phyloP scores from a whole-genome alignment of 2,888 invertebrate genomes.

The Cancer borealis region DNA sequence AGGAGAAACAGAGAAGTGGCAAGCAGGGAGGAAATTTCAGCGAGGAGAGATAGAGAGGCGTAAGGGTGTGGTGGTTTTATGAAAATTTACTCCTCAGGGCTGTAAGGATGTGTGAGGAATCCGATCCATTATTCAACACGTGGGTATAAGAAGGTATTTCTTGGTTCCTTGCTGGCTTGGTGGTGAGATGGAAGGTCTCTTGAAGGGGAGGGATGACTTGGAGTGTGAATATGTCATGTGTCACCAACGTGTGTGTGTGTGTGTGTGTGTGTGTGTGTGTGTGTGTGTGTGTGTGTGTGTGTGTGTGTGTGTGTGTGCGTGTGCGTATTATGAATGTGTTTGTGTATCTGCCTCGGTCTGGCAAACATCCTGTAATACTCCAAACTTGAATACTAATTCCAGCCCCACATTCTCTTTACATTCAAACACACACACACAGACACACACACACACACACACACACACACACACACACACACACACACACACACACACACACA shows the following conservation, averaged over 20 bases:
- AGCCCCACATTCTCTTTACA: background rate
- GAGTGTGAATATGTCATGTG: background rate
- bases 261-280: conserved; percentile 20
- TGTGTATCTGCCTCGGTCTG: background rate
- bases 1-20: background rate
- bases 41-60: background rate
- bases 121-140: background rate
- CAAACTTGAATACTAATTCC: background rate
- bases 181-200: background rate
- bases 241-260: background rate
- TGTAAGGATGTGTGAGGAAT: background rate
- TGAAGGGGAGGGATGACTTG: background rate
- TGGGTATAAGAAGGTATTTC: background rate
- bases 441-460: conserved; percentile 42
- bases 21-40: background rate
- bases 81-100: conserved; percentile 12
- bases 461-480: conserved; percentile 49
- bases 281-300: background rate
- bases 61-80: background rate
- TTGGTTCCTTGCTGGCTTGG: background rate
- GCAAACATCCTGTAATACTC: background rate
- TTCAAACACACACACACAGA: conserved; percentile 38
- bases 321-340: background rate
- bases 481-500: conserved; percentile 48
- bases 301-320: conserved; percentile 24